Percentiles rank a stretch among this genome's conserved stretches.
phyloP scores from a whole-genome alignment of 2,797 vertebrate species.

The Rhynchotus rufescens region DNA sequence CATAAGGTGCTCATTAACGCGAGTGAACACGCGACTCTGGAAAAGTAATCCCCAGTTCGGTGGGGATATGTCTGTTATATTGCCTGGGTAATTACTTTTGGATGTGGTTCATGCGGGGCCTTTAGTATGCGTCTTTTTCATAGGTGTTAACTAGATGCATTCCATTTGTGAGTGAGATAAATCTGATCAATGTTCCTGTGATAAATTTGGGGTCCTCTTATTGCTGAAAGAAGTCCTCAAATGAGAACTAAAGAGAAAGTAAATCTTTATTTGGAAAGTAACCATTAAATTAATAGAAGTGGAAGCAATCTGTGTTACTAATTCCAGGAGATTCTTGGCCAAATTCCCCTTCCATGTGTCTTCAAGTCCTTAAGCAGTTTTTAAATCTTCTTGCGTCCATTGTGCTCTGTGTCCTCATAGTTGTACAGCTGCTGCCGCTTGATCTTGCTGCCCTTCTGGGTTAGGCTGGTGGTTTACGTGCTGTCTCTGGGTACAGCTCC shows the following conservation, averaged over 20 bases:
- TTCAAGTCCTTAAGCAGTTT: neutral
- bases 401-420: neutral
- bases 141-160: neutral
- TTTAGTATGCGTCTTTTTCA: neutral
- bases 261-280: neutral
- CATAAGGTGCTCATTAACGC: neutral
- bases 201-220: neutral
- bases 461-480: neutral
- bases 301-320: neutral
- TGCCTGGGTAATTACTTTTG: neutral
- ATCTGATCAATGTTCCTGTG: neutral
- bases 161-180: neutral
- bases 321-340: neutral
- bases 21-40: neutral
- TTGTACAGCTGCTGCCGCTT: neutral
- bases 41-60: conserved; percentile 26
- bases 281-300: neutral
- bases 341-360: neutral
- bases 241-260: neutral
- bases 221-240: neutral
- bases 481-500: neutral
- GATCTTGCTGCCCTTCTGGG: neutral
- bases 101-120: neutral
- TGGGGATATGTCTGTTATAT: neutral
- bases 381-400: neutral